Base-by-base conservation (phyloP, 2,888 invertebrate species). In the Dione juno region DNA sequence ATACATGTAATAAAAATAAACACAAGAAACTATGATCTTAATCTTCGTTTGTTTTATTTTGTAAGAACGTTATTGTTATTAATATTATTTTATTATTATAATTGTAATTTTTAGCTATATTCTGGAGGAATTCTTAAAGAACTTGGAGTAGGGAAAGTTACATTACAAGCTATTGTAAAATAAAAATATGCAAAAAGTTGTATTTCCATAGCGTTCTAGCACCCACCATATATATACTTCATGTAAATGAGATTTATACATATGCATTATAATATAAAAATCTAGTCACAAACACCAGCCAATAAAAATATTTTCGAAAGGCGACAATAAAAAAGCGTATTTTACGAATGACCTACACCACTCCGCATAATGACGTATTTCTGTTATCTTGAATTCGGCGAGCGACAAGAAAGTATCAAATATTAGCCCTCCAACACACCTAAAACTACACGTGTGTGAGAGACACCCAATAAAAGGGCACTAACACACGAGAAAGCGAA, bases 371-470 rank as follows among this genome's bases (percentile, higher is more conserved):
- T 84, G 85, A 84, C 77, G 78, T 52, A n/a, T n/a, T n/a, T 21
- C 77, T 75, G 81, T 83, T 83, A 83, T 83, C 84, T 78, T 77
- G 78, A 79, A 84, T 83, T 83, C 84, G 82, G 77, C 80, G 78
- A 76, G 73, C 81, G 83, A 88, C 91, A 92, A 91, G 90, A 92
- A 92, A 89, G 92, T 90, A 92, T 92, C 92, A 92, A 92, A 92
- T 91, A 89, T 89, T 90, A 89, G 84, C 85, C 87, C 85, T 86
- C 87, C 86, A 81, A 88, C 91, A 92, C 92, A 91, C 92, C 92
- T 91, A 77, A 82, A 85, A 85, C 86, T 88, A 83, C 80, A 84
- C 81, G 83, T 89, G 91, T 90, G 90, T 90, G 89, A 88, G 87
- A 88, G 88, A 83, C 83, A 86, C 87, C 81, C 83, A 86, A 82